Evolutionary conservation across 1,140 invertebrate species (phyloP).

Genomic region (Sycobia sp.): DNA sequence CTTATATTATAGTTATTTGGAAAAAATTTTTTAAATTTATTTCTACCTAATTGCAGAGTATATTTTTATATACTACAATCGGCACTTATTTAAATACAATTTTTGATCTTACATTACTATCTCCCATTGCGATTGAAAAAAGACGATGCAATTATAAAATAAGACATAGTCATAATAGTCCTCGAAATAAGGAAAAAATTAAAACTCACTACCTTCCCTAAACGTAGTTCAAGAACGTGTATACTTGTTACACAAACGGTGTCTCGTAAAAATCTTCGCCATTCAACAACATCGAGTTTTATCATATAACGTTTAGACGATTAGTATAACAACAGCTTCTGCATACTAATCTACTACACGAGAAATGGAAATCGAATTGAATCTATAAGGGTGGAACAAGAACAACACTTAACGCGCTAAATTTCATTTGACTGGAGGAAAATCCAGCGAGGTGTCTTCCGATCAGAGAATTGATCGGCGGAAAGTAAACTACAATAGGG

Average conservation of each 20-base stretch:
- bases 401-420: conserved; percentile 14
- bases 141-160: not conserved
- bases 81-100: conserved; percentile 14
- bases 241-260: conserved; percentile 1
- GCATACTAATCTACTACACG: not conserved
- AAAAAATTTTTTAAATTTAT: not conserved
- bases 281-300: conserved; percentile 19
- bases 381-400: not conserved
- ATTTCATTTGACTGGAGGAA: not conserved
- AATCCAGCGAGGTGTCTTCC: conserved; percentile 18
- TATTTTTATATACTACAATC: conserved; percentile 10
- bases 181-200: not conserved
- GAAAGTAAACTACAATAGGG: not conserved
- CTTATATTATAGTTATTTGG: not conserved
- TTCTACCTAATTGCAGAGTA: not conserved
- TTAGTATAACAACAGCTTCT: conserved; percentile 16
- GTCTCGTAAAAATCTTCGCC: conserved; percentile 22
- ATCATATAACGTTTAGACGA: conserved; percentile 4
- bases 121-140: not conserved
- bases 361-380: not conserved
- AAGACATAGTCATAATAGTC: not conserved
- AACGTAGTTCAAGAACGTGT: not conserved
- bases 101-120: not conserved
- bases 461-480: not conserved
- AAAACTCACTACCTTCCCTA: not conserved